Evolutionary conservation across 2,113 vertebrate species (phyloP), one percentile per base, ranked within the genome.

Genomic region (Sigmodon hispidus): DNA sequence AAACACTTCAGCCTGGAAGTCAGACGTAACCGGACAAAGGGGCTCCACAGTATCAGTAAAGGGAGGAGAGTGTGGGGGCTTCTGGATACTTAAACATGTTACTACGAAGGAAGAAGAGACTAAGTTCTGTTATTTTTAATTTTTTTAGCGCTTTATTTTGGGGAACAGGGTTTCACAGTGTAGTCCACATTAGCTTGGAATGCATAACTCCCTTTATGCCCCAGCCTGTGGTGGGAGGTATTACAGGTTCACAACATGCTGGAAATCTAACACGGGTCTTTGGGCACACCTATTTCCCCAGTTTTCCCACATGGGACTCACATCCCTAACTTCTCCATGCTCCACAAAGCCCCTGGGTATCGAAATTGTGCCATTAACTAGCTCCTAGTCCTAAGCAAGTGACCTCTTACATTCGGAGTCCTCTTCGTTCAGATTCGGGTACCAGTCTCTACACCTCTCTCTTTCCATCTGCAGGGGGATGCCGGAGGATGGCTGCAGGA

Each of bases 401-500:
- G 43, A 45, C 70, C 93, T 91, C 93, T 61, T 43, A 87, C 43
- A 91, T 76, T 48, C 11, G 22, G 45, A 29, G 87, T 81, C 77
- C 67, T 94, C 59, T n/a, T 87, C 59, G 73, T 7, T 50, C 59
- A 89, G 55, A 72, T 73, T 48, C 8, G 87, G 72, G 48, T 45
- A 29, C 50, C 45, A n/a, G n/a, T 79, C 57, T 75, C 26, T 8
- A 0, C 0, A 15, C 57, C 50, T 57, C 29, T 89, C 8, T 86
- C 59, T 89, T 69, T 45, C 92, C 63, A 22, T 93, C 89, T 93
- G 48, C 93, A 98, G 98, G 98, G 93, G 7, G 98, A 98, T 5
- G 73, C 97, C n/a, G 97, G 95, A 4, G 97, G 95, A 12, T 98
- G 98, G 97, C 97, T 98, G 93, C 98, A 98, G 98, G 99, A 99